Evolutionary conservation across 2,888 invertebrate species (phyloP).

Genomic region (Leucophenga montana): DNA sequence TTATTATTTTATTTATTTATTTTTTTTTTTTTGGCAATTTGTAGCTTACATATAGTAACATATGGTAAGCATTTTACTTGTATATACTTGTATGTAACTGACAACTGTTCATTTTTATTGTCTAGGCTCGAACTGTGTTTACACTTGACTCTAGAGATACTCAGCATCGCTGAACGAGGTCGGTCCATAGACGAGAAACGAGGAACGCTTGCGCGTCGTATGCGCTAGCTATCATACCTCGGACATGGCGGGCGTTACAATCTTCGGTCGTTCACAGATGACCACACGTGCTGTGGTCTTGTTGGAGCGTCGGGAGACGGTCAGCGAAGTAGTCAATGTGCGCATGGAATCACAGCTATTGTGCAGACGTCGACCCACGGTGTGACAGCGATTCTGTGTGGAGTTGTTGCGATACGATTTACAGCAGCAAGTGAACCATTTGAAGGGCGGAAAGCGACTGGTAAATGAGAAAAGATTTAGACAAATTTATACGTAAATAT

Average conservation of each 20-base stretch:
- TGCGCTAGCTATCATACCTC: conserved; percentile 72
- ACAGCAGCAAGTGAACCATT: conserved; percentile 78
- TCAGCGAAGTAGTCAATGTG: conserved; percentile 72
- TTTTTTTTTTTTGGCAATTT: not conserved
- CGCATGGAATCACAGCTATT: conserved; percentile 73
- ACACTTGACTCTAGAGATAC: conserved; percentile 46
- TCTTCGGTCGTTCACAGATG: conserved; percentile 68
- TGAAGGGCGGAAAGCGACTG: conserved; percentile 78
- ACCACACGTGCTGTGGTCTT: conserved; percentile 67
- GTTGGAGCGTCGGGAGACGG: conserved; percentile 70
- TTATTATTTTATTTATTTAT: not conserved
- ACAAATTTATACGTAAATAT: too few species aligned
- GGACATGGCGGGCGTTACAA: conserved; percentile 68
- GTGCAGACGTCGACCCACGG: conserved; percentile 70
- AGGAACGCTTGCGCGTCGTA: conserved; percentile 55
- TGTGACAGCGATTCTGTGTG: conserved; percentile 68
- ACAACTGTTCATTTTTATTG: not conserved
- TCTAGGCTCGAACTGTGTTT: not conserved
- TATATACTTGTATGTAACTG: not conserved
- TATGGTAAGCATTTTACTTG: too few species aligned
- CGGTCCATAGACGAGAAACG: conserved; percentile 53
- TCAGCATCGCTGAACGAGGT: conserved; percentile 62
- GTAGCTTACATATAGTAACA: too few species aligned
- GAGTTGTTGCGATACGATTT: conserved; percentile 68
- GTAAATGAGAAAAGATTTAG: not conserved